Base-by-base conservation (phyloP, 1,140 invertebrate genomes). In the Sitodiplosis mosellana region DNA sequence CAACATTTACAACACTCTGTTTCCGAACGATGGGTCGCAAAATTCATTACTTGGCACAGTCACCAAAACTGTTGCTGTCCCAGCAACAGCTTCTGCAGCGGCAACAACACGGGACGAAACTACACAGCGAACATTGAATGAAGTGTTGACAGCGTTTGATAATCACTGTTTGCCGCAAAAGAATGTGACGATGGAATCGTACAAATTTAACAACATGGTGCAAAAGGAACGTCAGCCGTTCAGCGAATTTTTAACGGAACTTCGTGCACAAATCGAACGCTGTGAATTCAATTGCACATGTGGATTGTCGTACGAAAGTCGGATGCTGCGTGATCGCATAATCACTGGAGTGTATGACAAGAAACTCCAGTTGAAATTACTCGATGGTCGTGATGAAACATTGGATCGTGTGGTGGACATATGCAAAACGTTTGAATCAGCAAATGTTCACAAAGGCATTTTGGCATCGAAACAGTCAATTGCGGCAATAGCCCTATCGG, bases 171-270 rank as follows among this genome's bases (percentile, higher is more conserved):
- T 45, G 8, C 46, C 49, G 17, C 2, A 21, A 45, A 45, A 41
- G 14, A 51, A 48, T 34, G 12, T 45, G 2, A 21, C 49, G 11
- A 51, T 51, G 46, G 49, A 51, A 40, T 45, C 49, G 10, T 51
- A 20, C 22, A 46, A 48, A 47, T 47, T 50, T 27, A 42, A 47
- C 27, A 44, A 17, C 8, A 34, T 50, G 21, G 15, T 20, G 12
- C 49, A 51, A 45, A 48, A 47, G 22, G 46, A 48, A 38, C 18
- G 18, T 17, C 49, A 51, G 33, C 12, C 46, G 14, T 48, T 51
- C 38, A 8, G 49, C 57, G 33, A 49, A 48, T 46, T 45, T 63
- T 14, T 54, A 53, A 46, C 51, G 50, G 45, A 47, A 38, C 22
- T 48, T 12, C 33, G 46, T 7, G 33, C n/a, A n/a, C n/a, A n/a